Conservation (phyloP, 2,113 vertebrate genomes). For the human (Homo sapiens) region DNA sequence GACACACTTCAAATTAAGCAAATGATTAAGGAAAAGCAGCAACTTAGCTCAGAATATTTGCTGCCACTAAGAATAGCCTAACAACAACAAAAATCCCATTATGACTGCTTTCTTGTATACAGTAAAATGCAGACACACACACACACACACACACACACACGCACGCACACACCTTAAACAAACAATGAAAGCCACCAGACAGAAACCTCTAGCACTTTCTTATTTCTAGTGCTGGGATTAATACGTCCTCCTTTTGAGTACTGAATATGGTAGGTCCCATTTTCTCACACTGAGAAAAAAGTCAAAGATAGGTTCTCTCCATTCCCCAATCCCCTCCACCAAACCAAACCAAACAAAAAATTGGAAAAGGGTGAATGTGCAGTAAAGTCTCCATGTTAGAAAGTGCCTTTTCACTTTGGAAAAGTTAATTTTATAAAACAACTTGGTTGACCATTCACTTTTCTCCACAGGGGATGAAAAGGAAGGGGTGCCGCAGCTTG, state of each 20-base stretch:
- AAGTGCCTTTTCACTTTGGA: conserved; percentile 4
- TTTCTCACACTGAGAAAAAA: conserved; percentile 43
- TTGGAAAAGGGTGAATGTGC: neutral
- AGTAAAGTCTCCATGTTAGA: neutral
- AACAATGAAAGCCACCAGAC: neutral
- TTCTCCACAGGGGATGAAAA: conserved; percentile 18
- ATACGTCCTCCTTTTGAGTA: conserved; percentile 1
- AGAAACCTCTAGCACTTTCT: conserved; percentile 14
- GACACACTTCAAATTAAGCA: neutral
- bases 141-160: neutral
- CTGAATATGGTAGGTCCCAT: neutral
- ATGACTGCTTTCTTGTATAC: neutral
- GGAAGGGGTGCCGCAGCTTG: neutral
- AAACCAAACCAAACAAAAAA: neutral
- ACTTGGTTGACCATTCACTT: conserved; percentile 44
- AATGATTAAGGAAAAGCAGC: neutral
- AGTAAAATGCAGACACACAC: neutral
- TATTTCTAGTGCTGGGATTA: neutral
- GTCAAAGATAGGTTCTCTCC: neutral
- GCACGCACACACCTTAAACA: too few relatives aligned
- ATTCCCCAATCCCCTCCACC: too few relatives aligned
- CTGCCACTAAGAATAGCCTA: neutral
- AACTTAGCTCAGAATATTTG: neutral
- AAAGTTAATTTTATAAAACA: conserved; percentile 61
- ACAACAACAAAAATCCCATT: neutral